phyloP scores from a whole-genome alignment of 2,113 vertebrate species.

The Sterrhoptilus dennistouni region DNA sequence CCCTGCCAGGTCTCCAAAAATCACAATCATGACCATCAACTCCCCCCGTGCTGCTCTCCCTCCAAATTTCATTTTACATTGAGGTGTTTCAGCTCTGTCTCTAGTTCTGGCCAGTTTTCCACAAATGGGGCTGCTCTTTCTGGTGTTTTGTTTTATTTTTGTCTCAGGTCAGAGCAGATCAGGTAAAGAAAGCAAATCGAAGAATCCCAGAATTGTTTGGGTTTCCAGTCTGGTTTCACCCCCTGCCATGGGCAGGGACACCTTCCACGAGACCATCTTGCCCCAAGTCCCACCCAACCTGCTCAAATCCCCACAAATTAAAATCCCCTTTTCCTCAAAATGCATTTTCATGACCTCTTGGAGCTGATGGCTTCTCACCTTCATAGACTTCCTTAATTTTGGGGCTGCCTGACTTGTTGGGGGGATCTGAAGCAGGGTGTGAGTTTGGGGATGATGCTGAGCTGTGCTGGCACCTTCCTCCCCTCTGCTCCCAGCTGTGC shows the following conservation, averaged over 20 bases:
- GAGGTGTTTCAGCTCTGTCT: not conserved
- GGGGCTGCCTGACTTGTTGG: not conserved
- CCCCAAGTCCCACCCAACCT: not conserved
- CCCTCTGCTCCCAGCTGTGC: not conserved
- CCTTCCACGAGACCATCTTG: not conserved
- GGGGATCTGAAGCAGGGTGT: not conserved
- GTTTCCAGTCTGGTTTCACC: not conserved
- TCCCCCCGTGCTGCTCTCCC: not conserved
- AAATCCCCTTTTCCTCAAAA: not conserved
- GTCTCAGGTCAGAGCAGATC: not conserved
- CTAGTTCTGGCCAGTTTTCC: not conserved
- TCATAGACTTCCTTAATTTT: not conserved
- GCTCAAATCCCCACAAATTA: not conserved
- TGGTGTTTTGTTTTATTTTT: not conserved
- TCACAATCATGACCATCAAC: fast-evolving
- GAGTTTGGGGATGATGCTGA: not conserved
- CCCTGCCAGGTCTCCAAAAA: not conserved
- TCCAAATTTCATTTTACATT: not conserved
- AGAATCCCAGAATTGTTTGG: not conserved
- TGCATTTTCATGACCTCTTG: not conserved
- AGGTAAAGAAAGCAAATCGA: not conserved
- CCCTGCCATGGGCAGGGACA: not conserved
- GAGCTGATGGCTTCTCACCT: not conserved
- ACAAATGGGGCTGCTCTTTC: not conserved
- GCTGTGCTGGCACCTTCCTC: not conserved